phyloP scores from a whole-genome alignment of 2,888 invertebrate species.

The Drosophila demipolita region DNA sequence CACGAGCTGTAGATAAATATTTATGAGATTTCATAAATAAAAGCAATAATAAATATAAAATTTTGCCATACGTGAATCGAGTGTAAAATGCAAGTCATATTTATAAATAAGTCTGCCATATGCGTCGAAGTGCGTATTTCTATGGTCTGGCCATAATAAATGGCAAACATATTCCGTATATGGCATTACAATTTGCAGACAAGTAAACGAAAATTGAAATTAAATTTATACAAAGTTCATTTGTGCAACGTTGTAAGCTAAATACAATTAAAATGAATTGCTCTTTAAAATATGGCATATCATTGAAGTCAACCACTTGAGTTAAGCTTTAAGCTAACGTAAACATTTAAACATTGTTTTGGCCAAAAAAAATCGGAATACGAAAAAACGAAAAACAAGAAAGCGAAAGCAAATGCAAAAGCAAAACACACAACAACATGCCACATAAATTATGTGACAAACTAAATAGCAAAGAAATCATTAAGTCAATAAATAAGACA shows the following conservation, averaged over 20 bases:
- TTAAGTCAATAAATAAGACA: background rate
- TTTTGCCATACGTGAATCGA: conserved; percentile 14
- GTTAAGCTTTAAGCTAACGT: conserved; percentile 56
- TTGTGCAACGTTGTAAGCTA: conserved; percentile 39
- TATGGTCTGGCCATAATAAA: conserved; percentile 26
- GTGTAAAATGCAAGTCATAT: conserved; percentile 33
- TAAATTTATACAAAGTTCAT: conserved; percentile 11
- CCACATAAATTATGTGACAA: conserved; percentile 50
- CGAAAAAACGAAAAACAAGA: conserved; percentile 23
- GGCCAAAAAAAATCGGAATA: conserved; percentile 2
- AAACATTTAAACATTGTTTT: conserved; percentile 42
- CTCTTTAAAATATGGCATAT: conserved; percentile 47
- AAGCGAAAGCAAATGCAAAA: conserved; percentile 39
- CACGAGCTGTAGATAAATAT: conserved; percentile 69
- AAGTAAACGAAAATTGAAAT: conserved; percentile 29
- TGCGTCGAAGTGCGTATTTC: conserved; percentile 6
- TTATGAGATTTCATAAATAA: conserved; percentile 72
- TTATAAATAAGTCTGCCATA: conserved; percentile 30
- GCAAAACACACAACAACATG: conserved; percentile 30
- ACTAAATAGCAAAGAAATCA: conserved; percentile 17
- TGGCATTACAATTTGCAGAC: conserved; percentile 27
- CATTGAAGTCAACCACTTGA: conserved; percentile 35
- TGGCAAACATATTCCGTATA: conserved; percentile 27
- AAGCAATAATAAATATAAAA: conserved; percentile 50
- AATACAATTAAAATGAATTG: conserved; percentile 42